Base-by-base conservation (phyloP, 35 echinoderm and acorn worm genomes). In the Apostichopus parvimensis region DNA sequence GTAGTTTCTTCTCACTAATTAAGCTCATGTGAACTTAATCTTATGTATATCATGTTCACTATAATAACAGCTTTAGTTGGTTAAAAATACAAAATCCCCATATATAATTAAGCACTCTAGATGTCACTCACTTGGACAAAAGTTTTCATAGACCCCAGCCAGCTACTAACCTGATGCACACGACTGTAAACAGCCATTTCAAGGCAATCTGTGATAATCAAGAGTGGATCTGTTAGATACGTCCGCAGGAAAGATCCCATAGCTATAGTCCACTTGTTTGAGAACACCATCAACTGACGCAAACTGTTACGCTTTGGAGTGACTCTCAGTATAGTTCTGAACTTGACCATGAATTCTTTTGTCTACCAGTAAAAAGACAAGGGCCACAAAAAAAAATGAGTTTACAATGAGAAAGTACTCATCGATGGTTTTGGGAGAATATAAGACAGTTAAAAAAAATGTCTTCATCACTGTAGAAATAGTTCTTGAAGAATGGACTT, bases 131-230 rank as follows among this genome's bases (percentile, higher is more conserved):
- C 58, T 61, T 61, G 58, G 58, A 12, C 12, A 8, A 61, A 61
- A 61, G 7, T 11, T 61, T 61, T 11, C 12, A 12, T 61, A 61
- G 58, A 61, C 6, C 7, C 58, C 12, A 61, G 12, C 58, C 58
- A 61, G 7, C 58, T 61, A 8, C 58, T 61, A 59, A 99, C 97
- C 95, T 96, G 95, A 54, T 80, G 72, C 8, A 96, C 91, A 13
- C 89, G 77, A 15, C 95, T 92, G 87, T 96, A 99, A 34, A 99
- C 93, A 57, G 97, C 97, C 53, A 91, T 91, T 77, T 99, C 97
- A 45, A 96, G 14, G 54, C 89, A 80, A 53, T 78, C 81, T 13
- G 97, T 93, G 9, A 96, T 86, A 13, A 92, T 78, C 6, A 99
- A 92, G 9, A 96, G 61, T 24, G 95, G 97, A 80, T 99, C 93